Conservation (phyloP, 2,888 invertebrate genomes). For the Calameuta filiformis region DNA sequence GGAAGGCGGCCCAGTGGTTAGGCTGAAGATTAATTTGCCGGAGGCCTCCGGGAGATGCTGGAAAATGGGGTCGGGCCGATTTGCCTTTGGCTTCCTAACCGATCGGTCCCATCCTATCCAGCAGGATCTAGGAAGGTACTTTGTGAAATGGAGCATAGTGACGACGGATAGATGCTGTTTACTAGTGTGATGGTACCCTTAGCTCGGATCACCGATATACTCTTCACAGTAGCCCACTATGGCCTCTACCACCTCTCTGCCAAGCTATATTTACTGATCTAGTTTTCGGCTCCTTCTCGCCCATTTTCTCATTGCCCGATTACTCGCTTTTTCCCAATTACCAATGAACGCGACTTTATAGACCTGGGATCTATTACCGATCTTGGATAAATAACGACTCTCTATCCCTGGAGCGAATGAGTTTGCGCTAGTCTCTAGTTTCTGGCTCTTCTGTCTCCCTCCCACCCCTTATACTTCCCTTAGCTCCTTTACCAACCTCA, state of each 20-base stretch:
- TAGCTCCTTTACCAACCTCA: conserved; percentile 15
- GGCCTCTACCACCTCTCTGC: neutral
- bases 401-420: conserved; percentile 49
- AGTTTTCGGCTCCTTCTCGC: conserved; percentile 11
- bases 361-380: conserved; percentile 52
- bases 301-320: conserved; percentile 19
- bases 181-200: neutral
- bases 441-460: conserved; percentile 26
- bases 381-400: conserved; percentile 55
- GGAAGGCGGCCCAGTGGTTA: neutral
- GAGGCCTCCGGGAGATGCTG: neutral
- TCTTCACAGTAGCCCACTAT: neutral
- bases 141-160: neutral
- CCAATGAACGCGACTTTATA: conserved; percentile 45
- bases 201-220: neutral
- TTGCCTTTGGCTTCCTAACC: neutral
- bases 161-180: neutral
- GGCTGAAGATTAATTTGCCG: neutral
- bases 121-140: neutral
- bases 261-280: neutral
- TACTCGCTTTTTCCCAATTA: conserved; percentile 52
- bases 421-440: conserved; percentile 33
- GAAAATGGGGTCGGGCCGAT: neutral
- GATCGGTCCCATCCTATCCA: neutral
- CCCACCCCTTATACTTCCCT: conserved; percentile 9